Conservation (phyloP, 2,888 invertebrate genomes). For the Caradrina clavipalpis region DNA sequence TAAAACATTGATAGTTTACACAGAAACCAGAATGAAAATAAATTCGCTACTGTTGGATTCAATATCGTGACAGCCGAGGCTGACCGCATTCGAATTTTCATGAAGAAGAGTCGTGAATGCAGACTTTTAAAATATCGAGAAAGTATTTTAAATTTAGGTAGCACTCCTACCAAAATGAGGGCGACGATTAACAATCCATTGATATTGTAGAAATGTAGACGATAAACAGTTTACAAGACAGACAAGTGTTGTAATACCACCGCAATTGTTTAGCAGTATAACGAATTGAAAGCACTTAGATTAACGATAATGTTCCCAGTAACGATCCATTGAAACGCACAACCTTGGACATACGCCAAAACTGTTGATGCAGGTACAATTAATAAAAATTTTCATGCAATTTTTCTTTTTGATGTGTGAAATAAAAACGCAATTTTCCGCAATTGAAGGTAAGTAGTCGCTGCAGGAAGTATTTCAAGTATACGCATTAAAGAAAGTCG, state of each 20-base stretch:
- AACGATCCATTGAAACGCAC: conserved; percentile 80
- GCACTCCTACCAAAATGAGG: conserved; percentile 44
- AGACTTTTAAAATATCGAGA: conserved; percentile 62
- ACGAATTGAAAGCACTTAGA: conserved; percentile 66
- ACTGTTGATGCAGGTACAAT: conserved; percentile 73
- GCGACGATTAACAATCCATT: conserved; percentile 44
- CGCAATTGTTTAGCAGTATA: conserved; percentile 62
- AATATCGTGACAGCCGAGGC: conserved; percentile 61
- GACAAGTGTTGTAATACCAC: conserved; percentile 54
- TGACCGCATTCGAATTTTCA: conserved; percentile 67
- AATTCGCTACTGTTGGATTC: conserved; percentile 41
- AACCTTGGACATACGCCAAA: conserved; percentile 82
- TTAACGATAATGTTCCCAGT: conserved; percentile 71
- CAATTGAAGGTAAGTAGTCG: neutral
- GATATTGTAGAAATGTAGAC: conserved; percentile 34
- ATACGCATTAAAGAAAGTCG: conserved; percentile 57
- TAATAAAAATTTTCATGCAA: conserved; percentile 38
- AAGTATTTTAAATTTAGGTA: conserved; percentile 65
- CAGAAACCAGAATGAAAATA: conserved; percentile 43
- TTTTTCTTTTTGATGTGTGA: conserved; percentile 32
- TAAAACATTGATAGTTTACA: conserved; percentile 40
- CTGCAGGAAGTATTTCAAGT: conserved; percentile 39
- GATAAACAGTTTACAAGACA: conserved; percentile 46
- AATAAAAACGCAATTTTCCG: conserved; percentile 11
- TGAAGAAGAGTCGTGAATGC: conserved; percentile 65